phyloP scores from a whole-genome alignment of 2,113 vertebrate genomes.

The Colossoma macropomum region DNA sequence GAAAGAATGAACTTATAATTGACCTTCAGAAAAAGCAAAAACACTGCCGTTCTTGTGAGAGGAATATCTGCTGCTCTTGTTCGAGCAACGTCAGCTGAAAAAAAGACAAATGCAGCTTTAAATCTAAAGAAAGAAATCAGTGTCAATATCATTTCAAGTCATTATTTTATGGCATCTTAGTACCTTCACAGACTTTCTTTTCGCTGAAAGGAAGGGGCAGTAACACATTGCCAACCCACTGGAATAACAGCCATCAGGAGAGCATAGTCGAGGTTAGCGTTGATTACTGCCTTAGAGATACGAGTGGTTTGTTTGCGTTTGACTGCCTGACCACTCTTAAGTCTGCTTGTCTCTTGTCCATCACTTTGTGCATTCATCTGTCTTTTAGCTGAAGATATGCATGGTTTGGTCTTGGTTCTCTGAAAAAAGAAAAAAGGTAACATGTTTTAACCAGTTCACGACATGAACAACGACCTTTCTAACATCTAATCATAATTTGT shows the following conservation, averaged over 20 bases:
- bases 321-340: background rate
- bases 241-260: constrained; percentile 81
- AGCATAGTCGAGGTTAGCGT: constrained; percentile 57
- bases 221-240: constrained; percentile 84
- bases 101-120: background rate
- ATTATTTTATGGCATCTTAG: background rate
- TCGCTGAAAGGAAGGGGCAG: constrained; percentile 52
- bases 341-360: constrained; percentile 8
- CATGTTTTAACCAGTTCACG: background rate
- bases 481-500: too few species aligned
- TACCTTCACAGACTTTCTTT: constrained; percentile 68
- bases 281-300: background rate
- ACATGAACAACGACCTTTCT: too few species aligned
- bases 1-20: background rate
- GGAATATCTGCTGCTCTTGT: constrained; percentile 51
- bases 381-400: background rate
- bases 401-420: background rate
- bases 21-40: constrained; percentile 80
- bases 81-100: constrained; percentile 74
- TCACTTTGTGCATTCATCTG: background rate
- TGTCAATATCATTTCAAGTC: background rate
- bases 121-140: background rate
- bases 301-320: background rate
- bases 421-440: background rate
- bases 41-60: constrained; percentile 78